Evolutionary conservation across 1,140 invertebrate genomes (phyloP).

Genomic region (Leptinotarsa defecta): DNA sequence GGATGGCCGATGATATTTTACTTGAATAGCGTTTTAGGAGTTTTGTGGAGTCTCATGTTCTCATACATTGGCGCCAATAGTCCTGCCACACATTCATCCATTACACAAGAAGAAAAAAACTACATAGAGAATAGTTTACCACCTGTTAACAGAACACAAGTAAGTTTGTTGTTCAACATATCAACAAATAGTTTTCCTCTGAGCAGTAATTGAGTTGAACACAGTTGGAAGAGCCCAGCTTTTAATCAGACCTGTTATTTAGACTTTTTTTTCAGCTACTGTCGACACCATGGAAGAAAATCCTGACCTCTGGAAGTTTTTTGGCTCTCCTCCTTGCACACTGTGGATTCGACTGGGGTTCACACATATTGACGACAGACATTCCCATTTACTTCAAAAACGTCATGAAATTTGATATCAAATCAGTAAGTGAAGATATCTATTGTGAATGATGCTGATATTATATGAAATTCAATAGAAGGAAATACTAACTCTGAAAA

Average conservation of each 20-base stretch:
- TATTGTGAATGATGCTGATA: neutral
- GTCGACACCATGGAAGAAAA: slow-evolving; percentile 74
- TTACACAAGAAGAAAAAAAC: slow-evolving; percentile 55
- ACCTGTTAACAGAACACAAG: no score
- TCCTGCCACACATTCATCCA: slow-evolving; percentile 65
- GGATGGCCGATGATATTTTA: slow-evolving; percentile 85
- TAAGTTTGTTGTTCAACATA: no score
- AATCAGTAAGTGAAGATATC: slow-evolving; percentile 20
- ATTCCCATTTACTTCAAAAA: slow-evolving; percentile 88
- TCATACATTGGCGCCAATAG: slow-evolving; percentile 66
- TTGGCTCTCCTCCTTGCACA: slow-evolving; percentile 82
- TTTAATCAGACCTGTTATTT: neutral
- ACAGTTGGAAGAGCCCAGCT: no score
- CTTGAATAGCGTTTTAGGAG: slow-evolving; percentile 67
- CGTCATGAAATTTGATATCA: slow-evolving; percentile 74
- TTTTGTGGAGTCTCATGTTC: slow-evolving; percentile 68
- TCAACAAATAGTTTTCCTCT: no score
- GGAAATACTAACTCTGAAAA: no score
- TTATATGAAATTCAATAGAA: neutral
- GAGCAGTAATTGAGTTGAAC: no score
- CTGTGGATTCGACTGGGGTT: slow-evolving; percentile 89
- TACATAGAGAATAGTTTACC: slow-evolving; percentile 1
- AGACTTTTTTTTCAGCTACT: slow-evolving; percentile 6
- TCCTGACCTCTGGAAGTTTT: slow-evolving; percentile 76
- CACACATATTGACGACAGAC: slow-evolving; percentile 86